Evolutionary conservation across 2,113 vertebrate genomes (phyloP), one percentile per base, ranked within the genome.

Genomic region (Colius striatus): DNA sequence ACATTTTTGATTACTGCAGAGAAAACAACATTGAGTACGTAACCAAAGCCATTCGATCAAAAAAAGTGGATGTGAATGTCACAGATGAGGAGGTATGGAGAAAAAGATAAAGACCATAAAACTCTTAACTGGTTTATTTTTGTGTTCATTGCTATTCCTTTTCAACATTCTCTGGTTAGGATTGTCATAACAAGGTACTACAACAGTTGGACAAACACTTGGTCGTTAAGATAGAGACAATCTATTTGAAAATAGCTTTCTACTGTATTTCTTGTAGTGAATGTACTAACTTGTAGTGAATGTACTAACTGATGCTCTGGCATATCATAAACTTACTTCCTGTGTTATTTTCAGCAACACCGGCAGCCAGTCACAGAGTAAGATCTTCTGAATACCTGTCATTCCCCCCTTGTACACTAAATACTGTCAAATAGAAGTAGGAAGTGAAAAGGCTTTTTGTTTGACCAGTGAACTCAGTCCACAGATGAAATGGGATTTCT

Each of bases 1-100:
- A 99, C 95, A 99, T 99, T 95, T 99, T 99, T 97, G 99, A 99
- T 97, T 99, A 99, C 98, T 99, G 99, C 98, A 98, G 99, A 98
- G 99, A 99, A 98, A 99, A 99, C 97, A 99, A 99, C 98, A 98
- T 99, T 74, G 98, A 99, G 68, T 97, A 98, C 70, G 95, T 99
- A 97, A 98, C 97, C 94, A 98, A 98, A 96, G 99, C 99, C 97
- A 98, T 99, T 98, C 97, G 90, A 94, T 98, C 98, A 48, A 98
- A 99, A 97, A 98, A 97, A 54, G 98, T 98, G 97, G 99, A 99
- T 61, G 98, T 99, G 97, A 99, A 99, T 84, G 77, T 97, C 83
- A 98, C 98, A 97, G 99, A 99, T 78, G 99, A 99, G 96, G 99
- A 99, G 99, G 99, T 99, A 98, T 71, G 97, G 75, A 84, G 45